Evolutionary conservation across 2,888 invertebrate genomes (phyloP), one percentile per base, ranked within the genome.

Genomic region (Coenonympha arcania): DNA sequence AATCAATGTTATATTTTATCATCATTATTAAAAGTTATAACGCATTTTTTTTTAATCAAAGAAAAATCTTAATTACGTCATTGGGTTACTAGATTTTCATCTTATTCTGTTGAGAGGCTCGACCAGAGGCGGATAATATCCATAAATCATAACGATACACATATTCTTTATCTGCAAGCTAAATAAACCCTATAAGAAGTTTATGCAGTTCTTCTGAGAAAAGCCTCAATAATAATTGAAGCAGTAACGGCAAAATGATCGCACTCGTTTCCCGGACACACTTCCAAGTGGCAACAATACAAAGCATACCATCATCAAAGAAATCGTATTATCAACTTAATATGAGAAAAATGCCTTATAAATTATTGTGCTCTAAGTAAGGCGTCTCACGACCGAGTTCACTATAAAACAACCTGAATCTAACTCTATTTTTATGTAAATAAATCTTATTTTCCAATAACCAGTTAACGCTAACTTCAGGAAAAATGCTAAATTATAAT

Each of bases 261-360:
- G 36, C 37, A 31, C 31, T 28, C 39, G 40, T 48, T 51, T 46
- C 34, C 56, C 48, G 48, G 39, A 47, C 51, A 47, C 42, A 46
- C 34, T 44, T 49, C 49, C 30, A 46, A 37, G 24, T 24, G 22
- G 37, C n/a, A 53, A 46, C 50, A 55, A 52, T 52, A 46, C 51
- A 37, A 54, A 42, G 28, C 44, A 54, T 41, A 41, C 45, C 15
- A 40, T 16, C 24, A 39, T 13, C 46, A 51, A 54, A 56, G 54
- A 51, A 56, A 56, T 51, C 54, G 49, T 46, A 56, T 52, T 42
- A 52, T 39, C 41, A 37, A 42, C 34, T 51, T 34, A 48, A 54
- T 49, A 54, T 54, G 56, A 54, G 56, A 56, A 56, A 51, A 54
- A 51, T 54, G 36, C 46, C 40, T 44, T 26, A 37, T 43, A 50